Conservation (phyloP, 1,140 invertebrate genomes). For the Macrosteles quadrilineatus region DNA sequence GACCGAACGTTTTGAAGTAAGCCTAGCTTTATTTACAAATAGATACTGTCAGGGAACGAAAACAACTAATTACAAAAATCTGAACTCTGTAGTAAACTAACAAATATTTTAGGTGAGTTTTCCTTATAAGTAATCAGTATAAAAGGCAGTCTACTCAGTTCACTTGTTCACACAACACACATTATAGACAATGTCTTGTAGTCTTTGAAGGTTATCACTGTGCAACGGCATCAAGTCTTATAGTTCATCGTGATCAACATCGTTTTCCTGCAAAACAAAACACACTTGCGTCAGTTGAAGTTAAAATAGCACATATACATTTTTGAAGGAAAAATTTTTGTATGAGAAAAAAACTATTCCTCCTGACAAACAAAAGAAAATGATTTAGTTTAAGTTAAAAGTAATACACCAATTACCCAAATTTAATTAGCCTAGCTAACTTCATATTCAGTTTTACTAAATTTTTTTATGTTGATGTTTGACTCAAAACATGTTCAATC, state of each 20-base stretch:
- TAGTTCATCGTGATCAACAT: conserved; percentile 61
- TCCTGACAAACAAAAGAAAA: conserved; percentile 28
- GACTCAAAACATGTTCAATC: background rate
- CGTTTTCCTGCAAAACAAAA: conserved; percentile 52
- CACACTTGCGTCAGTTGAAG: conserved; percentile 27
- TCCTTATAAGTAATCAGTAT: background rate
- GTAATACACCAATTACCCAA: background rate
- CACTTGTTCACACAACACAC: conserved; percentile 16
- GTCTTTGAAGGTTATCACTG: conserved; percentile 14
- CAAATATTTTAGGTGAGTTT: background rate
- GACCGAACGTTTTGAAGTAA: conserved; percentile 6
- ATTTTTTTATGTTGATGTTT: no score
- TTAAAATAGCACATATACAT: background rate
- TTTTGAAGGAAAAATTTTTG: background rate
- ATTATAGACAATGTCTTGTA: conserved; percentile 1
- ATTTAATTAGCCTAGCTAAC: background rate
- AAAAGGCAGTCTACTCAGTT: conserved; percentile 23
- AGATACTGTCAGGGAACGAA: background rate
- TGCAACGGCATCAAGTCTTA: conserved; percentile 46
- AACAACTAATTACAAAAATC: conserved; percentile 3
- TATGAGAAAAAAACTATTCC: background rate
- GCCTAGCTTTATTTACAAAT: conserved; percentile 13
- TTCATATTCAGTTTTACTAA: background rate
- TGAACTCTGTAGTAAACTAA: background rate
- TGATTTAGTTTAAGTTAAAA: background rate